Evolutionary conservation across 2,797 vertebrate genomes (phyloP), one percentile per base, ranked within the genome.

Genomic region (Huso huso): DNA sequence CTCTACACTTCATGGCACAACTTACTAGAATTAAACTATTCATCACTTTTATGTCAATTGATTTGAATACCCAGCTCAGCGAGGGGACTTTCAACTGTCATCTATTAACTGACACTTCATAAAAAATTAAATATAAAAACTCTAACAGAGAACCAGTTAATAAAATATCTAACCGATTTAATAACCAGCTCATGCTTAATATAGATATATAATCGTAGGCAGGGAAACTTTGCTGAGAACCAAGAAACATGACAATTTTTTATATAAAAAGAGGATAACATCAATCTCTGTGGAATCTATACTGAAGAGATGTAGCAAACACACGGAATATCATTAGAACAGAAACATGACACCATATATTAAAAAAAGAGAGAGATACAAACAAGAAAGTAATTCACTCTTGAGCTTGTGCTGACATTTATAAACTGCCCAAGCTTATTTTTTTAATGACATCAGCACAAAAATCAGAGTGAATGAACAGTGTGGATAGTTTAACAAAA

Each of bases 11-110:
- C 18, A 37, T 48, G 10, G 13, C 12, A 8, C 48, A 18, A 48
- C 13, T 8, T 62, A 37, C 23, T 37, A 37, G 23, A 62, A 62
- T 62, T 62, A 62, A 62, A 62, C 61, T 2, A 10, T 62, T 18
- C 10, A 37, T 62, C 61, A 48, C 61, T 62, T 62, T 62, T 37
- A 10, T 18, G 23, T 62, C 61, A 62, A 6, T 62, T 23, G 61
- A 7, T 7, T 37, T 23, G 61, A 23, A 18, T 62, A 23, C 55
- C 12, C 55, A 53, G 51, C 51, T 53, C 51, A 53, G 55, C 55
- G 6, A 11, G 55, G 55, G 23, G 23, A 37, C 23, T 37, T 37
- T 37, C 23, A 37, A 58, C 12, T 58, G 11, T 37, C 55, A 58
- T 58, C 9, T n/a, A 13, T n/a, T 10, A 58, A 10, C 12, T 10